phyloP scores from a whole-genome alignment of 2,797 vertebrate genomes.

The Pampus argenteus region DNA sequence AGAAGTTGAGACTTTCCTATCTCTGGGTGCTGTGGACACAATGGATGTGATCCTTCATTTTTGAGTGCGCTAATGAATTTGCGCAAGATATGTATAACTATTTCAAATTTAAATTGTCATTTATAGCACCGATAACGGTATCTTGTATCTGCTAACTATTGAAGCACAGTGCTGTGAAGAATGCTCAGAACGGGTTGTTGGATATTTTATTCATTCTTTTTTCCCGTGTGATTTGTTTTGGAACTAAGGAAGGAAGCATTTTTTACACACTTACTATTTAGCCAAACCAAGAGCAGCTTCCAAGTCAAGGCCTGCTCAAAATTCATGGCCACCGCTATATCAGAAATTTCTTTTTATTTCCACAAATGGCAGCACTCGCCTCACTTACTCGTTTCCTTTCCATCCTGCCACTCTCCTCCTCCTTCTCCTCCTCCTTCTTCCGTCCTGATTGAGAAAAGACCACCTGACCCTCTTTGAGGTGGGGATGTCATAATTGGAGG shows the following conservation, averaged over 20 bases:
- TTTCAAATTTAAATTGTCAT: constrained; percentile 2
- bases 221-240: background rate
- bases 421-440: constrained; percentile 52
- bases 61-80: too few relatives aligned
- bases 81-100: background rate
- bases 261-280: constrained; percentile 34
- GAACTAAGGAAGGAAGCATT: constrained; percentile 8
- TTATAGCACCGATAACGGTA: background rate
- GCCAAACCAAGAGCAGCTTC: constrained; percentile 37
- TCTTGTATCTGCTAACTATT: background rate
- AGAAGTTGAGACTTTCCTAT: too few relatives aligned
- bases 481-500: constrained; percentile 67
- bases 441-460: constrained; percentile 63
- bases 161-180: background rate
- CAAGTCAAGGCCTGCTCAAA: constrained; percentile 35
- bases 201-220: background rate
- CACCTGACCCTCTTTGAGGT: constrained; percentile 71
- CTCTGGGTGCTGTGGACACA: too few relatives aligned
- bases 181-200: background rate
- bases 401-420: constrained; percentile 60
- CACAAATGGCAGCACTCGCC: constrained; percentile 61
- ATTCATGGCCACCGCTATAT: constrained; percentile 58
- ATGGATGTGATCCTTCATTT: too few relatives aligned
- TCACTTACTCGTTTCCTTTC: constrained; percentile 55
- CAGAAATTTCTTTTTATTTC: constrained; percentile 77